Percentiles rank a stretch among this genome's conserved stretches.
Evolutionary conservation across 2,888 invertebrate species (phyloP).

Genomic region (Yponomeuta malinellus): DNA sequence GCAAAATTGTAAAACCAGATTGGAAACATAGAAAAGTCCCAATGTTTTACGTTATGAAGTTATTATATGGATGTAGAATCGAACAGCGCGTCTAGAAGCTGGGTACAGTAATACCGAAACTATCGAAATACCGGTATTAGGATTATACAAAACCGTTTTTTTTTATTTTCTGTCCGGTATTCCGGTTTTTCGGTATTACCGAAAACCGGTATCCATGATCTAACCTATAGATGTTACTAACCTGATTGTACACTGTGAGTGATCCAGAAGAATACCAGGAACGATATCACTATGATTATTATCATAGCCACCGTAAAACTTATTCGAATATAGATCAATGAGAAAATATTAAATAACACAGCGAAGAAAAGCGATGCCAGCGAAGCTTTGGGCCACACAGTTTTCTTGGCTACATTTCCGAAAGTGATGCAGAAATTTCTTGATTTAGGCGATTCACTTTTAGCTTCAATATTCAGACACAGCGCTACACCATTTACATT

Average conservation of each 20-base stretch:
- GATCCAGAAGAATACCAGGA: constrained; percentile 58
- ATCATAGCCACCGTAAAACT: constrained; percentile 48
- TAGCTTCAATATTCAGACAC: constrained; percentile 39
- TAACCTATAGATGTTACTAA: constrained; percentile 24
- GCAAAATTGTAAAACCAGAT: too few species aligned
- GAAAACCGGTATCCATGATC: too few species aligned
- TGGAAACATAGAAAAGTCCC: too few species aligned
- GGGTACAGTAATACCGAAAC: too few species aligned
- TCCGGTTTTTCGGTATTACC: too few species aligned
- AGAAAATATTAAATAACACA: constrained; percentile 50
- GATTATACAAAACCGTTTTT: too few species aligned
- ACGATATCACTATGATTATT: constrained; percentile 48
- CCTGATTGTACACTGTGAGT: constrained; percentile 67
- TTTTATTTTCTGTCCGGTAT: too few species aligned
- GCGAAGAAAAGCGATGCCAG: constrained; percentile 47
- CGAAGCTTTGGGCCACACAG: constrained; percentile 44
- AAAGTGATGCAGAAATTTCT: constrained; percentile 55
- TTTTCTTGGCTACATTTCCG: constrained; percentile 37
- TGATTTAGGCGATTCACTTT: constrained; percentile 44
- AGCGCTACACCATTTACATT: constrained; percentile 61
- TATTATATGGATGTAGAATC: too few species aligned
- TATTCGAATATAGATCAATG: constrained; percentile 46
- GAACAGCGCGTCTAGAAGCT: too few species aligned
- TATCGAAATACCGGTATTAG: too few species aligned
- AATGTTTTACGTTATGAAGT: too few species aligned